phyloP scores from a whole-genome alignment of 2,797 vertebrate species.

The Semotilus atromaculatus region DNA sequence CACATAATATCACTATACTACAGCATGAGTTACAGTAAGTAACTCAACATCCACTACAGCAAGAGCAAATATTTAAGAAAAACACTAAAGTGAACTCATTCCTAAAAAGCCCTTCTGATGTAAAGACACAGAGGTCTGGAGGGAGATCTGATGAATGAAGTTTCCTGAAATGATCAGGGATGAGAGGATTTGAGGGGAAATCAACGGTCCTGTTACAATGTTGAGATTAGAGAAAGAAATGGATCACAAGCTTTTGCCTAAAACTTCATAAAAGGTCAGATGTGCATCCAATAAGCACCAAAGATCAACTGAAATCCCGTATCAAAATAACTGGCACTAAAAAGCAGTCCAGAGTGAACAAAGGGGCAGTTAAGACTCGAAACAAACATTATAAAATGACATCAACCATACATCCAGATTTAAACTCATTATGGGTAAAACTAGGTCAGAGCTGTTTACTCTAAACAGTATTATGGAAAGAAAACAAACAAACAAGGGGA shows the following conservation, averaged over 20 bases:
- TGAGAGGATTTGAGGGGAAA: slow-evolving; percentile 13
- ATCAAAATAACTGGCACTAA: background rate
- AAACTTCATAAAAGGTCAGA: background rate
- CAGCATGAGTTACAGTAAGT: background rate
- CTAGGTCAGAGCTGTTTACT: slow-evolving; percentile 14
- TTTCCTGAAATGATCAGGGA: slow-evolving; percentile 22
- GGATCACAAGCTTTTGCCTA: slow-evolving; percentile 10
- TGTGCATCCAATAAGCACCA: background rate
- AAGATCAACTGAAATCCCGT: background rate
- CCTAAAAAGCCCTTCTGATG: background rate
- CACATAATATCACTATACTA: background rate
- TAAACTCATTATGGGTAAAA: slow-evolving; percentile 14
- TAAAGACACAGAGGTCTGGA: background rate
- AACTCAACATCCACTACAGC: background rate
- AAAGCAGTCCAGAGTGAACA: slow-evolving; percentile 2
- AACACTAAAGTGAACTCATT: background rate
- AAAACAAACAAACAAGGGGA: background rate
- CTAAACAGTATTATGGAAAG: background rate
- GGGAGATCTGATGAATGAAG: background rate
- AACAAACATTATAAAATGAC: slow-evolving; percentile 15
- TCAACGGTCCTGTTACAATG: background rate
- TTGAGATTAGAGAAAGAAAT: slow-evolving; percentile 11
- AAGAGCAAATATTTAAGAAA: background rate
- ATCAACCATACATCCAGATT: background rate
- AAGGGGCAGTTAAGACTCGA: background rate